Evolutionary conservation across 2,888 invertebrate genomes (phyloP), one percentile per base, ranked within the genome.

Genomic region (Chloroclystis v-ata): DNA sequence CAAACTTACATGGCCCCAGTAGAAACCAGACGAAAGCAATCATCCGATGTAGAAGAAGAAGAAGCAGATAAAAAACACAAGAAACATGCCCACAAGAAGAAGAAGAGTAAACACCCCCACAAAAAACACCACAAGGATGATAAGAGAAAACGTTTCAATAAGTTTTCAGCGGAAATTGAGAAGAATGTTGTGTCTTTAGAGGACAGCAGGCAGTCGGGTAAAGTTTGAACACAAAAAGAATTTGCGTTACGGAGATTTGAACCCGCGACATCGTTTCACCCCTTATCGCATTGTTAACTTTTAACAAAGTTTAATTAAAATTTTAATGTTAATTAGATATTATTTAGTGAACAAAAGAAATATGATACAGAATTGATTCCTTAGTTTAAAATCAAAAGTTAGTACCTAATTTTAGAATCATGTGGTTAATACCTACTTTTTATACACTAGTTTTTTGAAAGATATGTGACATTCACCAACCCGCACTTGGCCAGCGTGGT

Each of bases 1-100:
- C 59, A 61, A 2, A 80, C 75, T 0, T 85, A 83, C 59, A 80
- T 84, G 82, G 85, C 82, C 0, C 82, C 84, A 0, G 75, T 82
- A 0, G 81, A 81, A 1, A 71, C 56, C 1, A 60, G 64, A 0
- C 66, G 68, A 0, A 77, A 72, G 8, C 43, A 37, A n/a, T 37
- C 40, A 4, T 9, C 59, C 0, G 69, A 66, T 1, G 10, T 29
- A 0, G 52, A 61, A 0, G 68, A 67, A 0, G 69, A 69, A 0
- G 32, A 33, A 10, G 72, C 67, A 0, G 75, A 72, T 37, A 79
- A 72, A 42, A 68, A 56, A 8, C 76, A 73, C 28, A 81, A 74
- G 6, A 80, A 78, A n/a, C 75, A 60, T 12, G 1, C 50, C 0
- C 80, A 80, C 46, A 82, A 78, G 54, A 78, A 74, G 60, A 80